Percentiles rank a stretch among this genome's conserved stretches.
Conservation (phyloP, 2,888 invertebrate species). For the Spodoptera littoralis region DNA sequence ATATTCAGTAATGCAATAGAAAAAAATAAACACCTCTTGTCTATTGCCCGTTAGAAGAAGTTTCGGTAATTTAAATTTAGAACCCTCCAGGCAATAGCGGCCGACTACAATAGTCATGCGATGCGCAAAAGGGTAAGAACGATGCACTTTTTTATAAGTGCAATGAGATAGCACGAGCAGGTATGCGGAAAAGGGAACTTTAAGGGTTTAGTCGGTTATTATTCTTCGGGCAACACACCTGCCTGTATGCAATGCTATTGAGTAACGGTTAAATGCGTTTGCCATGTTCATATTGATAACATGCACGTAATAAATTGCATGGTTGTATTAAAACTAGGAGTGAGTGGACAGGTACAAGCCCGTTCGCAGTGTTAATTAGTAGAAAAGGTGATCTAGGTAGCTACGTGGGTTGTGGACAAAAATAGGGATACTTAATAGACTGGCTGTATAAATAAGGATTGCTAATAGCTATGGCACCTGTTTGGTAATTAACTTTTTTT, state of each 20-base stretch:
- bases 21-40: slow-evolving; percentile 31
- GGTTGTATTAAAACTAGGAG: slow-evolving; percentile 33
- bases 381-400: slow-evolving; percentile 6
- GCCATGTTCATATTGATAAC: slow-evolving; percentile 40
- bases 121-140: slow-evolving; percentile 44
- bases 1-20: slow-evolving; percentile 19
- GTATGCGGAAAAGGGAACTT: slow-evolving; percentile 48
- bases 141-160: slow-evolving; percentile 13
- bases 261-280: slow-evolving; percentile 46
- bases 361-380: slow-evolving; percentile 40
- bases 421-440: slow-evolving; percentile 16
- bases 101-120: slow-evolving; percentile 43
- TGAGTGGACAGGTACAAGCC: slow-evolving; percentile 44
- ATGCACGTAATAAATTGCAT: slow-evolving; percentile 41
- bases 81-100: slow-evolving; percentile 33
- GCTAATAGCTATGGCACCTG: too few species aligned
- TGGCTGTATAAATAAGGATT: neutral
- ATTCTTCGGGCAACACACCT: slow-evolving; percentile 53
- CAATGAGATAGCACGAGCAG: slow-evolving; percentile 37
- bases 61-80: slow-evolving; percentile 56
- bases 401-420: slow-evolving; percentile 32
- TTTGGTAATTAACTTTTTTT: neutral
- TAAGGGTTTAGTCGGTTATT: slow-evolving; percentile 41
- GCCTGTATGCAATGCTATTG: slow-evolving; percentile 47
- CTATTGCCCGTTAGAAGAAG: slow-evolving; percentile 15